Evolutionary conservation across 2,888 invertebrate species (phyloP), one percentile per base, ranked within the genome.

Genomic region (Orthonevra nobilis): DNA sequence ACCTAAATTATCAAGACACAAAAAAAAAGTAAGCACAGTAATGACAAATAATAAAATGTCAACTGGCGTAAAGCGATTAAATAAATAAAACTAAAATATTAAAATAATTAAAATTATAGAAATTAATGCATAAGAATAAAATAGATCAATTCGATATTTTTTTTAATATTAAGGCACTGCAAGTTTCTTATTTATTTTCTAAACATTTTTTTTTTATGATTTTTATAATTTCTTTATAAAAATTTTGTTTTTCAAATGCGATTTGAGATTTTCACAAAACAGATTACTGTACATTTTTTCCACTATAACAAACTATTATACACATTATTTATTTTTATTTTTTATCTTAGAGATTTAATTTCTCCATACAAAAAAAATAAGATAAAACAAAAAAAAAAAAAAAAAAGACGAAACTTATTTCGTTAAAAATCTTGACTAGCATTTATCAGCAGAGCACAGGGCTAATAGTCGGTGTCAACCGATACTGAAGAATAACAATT

Each of bases 101-200:
- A n/a, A n/a, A n/a, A n/a, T n/a, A n/a, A n/a, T n/a, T n/a, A n/a
- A n/a, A 61, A 26, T 34, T 32, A 38, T n/a, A n/a, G n/a, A n/a
- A 38, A 46, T 32, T 34, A 70, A 42, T 42, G 20, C n/a, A n/a
- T n/a, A 12, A 58, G 7, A 50, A 26, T n/a, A 26, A 4, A 9
- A 32, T 32, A 64, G 36, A 36, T 4, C 15, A 32, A 32, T 50
- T 2, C 7, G 46, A 46, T 28, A 15, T 34, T 44, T 40, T n/a
- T n/a, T n/a, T n/a, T n/a, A n/a, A 79, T 6, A 40, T 68, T 79
- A 79, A 79, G 79, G 79, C 79, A 79, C 79, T 79, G 61, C 40
- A 66, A 28, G n/a, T n/a, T n/a, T n/a, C n/a, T 38, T 66, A 5
- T 63, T 42, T 34, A 7, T 34, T 17, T 61, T 48, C 20, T 44